Conservation (phyloP, 2,113 vertebrate species). For the Struthidea cinerea region DNA sequence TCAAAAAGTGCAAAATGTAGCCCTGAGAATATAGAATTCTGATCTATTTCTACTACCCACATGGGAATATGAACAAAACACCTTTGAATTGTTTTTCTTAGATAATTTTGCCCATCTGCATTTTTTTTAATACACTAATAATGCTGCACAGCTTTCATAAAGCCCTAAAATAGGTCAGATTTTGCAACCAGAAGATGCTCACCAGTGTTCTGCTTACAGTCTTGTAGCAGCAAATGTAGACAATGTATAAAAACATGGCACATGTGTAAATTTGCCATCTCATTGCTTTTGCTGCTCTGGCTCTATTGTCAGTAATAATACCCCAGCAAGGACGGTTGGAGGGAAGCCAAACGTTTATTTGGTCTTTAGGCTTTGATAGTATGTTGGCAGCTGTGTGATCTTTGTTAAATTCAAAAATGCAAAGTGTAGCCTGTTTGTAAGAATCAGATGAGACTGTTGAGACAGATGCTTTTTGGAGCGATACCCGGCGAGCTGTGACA, state of each 20-base stretch:
- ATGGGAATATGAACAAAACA: slow-evolving; percentile 26
- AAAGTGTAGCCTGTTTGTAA: slow-evolving; percentile 53
- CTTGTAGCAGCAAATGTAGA: slow-evolving; percentile 52
- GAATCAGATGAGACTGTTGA: slow-evolving; percentile 54
- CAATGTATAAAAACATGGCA: slow-evolving; percentile 44
- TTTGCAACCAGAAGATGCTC: slow-evolving; percentile 33
- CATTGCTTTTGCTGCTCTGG: slow-evolving; percentile 56
- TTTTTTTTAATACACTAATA: not conserved
- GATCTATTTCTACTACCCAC: slow-evolving; percentile 20
- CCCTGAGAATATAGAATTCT: not conserved
- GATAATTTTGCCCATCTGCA: slow-evolving; percentile 16
- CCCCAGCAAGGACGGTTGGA: slow-evolving; percentile 47
- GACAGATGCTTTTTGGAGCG: slow-evolving; percentile 49
- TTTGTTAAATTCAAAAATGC: slow-evolving; percentile 64
- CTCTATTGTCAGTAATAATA: slow-evolving; percentile 63
- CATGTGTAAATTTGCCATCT: slow-evolving; percentile 60
- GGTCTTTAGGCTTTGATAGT: slow-evolving; percentile 63
- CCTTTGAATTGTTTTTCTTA: slow-evolving; percentile 15
- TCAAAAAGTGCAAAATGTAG: not conserved
- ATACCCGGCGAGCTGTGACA: not conserved
- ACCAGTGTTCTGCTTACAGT: slow-evolving; percentile 9
- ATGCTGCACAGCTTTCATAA: not conserved
- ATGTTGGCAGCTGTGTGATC: slow-evolving; percentile 65
- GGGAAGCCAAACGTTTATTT: slow-evolving; percentile 59
- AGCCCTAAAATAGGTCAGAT: slow-evolving; percentile 22